Evolutionary conservation across 1,140 invertebrate genomes (phyloP), one percentile per base, ranked within the genome.

Genomic region (Drosophila quadrilineata): DNA sequence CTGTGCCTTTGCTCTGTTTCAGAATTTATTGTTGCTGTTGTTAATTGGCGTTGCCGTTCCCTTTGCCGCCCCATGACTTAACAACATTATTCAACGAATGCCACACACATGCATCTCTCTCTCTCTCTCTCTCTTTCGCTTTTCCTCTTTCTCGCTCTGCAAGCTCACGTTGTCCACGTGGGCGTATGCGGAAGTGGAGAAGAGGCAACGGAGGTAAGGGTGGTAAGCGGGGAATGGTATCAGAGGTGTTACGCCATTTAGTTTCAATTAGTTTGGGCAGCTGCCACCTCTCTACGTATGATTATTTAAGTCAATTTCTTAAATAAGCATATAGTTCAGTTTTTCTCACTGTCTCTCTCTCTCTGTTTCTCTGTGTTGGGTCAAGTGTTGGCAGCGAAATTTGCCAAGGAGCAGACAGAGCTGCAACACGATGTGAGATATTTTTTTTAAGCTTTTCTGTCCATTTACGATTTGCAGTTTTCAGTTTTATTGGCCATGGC

Each of bases 221-320:
- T 0, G 16, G 3, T 3, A 14, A 1, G 9, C 22, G 6, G 24
- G 21, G 22, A 9, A 9, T 31, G 28, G 6, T 17, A 38, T 6
- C 6, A 9, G 14, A 10, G 29, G 19, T 54, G 66, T 77, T 24
- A 74, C 52, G 75, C 50, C 80, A 43, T 80, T 80, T 79, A 71
- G 63, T 66, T 77, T 41, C 56, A 43, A 60, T 64, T 71, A 62
- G 35, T 46, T 46, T 60, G 57, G 57, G 41, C 57, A 60, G 43
- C 35, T 52, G 54, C 24, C 19, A 12, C 41, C 41, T 28, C 33
- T n/a, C n/a, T n/a, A n/a, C 21, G 16, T 31, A 6, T 12, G 49
- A 24, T 36, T 28, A 53, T 53, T 53, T n/a, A n/a, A 40, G 50
- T 16, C 41, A 3, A 14, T 8, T n/a, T 29, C 17, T 12, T n/a